Percentiles rank a stretch among this genome's conserved stretches.
Conservation (phyloP, 2,113 vertebrate genomes). For the Romanogobio albipinnatus region DNA sequence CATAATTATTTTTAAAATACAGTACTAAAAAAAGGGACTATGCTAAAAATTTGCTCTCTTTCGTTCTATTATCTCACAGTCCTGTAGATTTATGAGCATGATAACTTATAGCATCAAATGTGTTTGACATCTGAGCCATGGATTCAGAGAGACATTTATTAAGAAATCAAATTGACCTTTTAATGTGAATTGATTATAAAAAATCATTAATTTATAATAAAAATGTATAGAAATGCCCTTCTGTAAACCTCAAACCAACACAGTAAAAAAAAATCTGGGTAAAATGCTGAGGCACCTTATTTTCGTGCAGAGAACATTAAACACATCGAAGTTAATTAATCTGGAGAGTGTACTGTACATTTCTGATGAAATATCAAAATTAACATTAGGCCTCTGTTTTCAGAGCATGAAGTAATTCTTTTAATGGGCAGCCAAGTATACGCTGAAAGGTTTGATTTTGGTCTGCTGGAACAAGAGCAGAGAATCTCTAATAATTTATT, state of each 20-base stretch:
- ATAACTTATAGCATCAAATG: neutral
- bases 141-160: neutral
- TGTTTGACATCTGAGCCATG: neutral
- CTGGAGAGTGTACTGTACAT: conserved; percentile 55
- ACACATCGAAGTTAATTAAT: conserved; percentile 52
- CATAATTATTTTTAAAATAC: no score
- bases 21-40: no score
- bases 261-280: neutral
- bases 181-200: no score
- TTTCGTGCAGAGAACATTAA: neutral
- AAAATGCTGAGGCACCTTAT: neutral
- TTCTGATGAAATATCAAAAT: conserved; percentile 66
- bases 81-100: neutral
- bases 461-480: conserved; percentile 59
- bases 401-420: conserved; percentile 77
- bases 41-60: no score
- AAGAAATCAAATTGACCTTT: neutral
- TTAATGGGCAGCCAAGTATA: conserved; percentile 78
- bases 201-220: neutral
- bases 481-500: conserved; percentile 76
- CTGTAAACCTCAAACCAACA: neutral
- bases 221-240: neutral
- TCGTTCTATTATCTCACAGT: no score
- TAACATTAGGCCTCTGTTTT: conserved; percentile 74
- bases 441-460: conserved; percentile 76